These are phyloP conservation scores for Galaxias olidus DNA, from an alignment of 2,797 vertebrate genomes.

Conservation along the genomic window DNA sequence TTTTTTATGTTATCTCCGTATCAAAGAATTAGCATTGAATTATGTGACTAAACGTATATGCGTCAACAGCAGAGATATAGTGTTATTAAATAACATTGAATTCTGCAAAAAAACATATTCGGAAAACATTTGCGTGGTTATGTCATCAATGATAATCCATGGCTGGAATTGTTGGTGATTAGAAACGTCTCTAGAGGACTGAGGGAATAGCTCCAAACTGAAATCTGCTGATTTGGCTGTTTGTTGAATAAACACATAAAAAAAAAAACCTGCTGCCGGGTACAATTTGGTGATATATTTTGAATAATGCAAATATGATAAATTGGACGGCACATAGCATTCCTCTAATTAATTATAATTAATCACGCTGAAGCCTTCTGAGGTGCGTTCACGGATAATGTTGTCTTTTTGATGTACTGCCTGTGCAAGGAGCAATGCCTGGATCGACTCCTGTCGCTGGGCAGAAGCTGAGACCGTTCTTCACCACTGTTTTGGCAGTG, in stretches of 20 bases:
- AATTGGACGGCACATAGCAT: conserved; percentile 69
- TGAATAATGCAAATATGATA: conserved; percentile 78
- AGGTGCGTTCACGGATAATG: conserved; percentile 71
- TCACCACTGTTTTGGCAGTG: conserved; percentile 21
- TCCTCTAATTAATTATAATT: conserved; percentile 76
- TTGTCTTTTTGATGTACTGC: conserved; percentile 75
- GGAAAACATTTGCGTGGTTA: too few species aligned
- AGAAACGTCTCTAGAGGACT: conserved; percentile 42
- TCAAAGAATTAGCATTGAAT: too few species aligned
- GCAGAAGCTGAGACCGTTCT: conserved; percentile 52
- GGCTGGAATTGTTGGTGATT: conserved; percentile 54
- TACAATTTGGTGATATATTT: conserved; percentile 70
- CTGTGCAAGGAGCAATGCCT: conserved; percentile 57
- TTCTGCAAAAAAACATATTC: too few species aligned
- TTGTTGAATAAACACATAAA: conserved; percentile 34
- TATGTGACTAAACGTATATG: too few species aligned
- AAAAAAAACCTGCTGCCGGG: conserved; percentile 50
- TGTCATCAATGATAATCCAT: conserved; percentile 13
- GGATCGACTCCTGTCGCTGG: conserved; percentile 61
- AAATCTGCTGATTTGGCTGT: conserved; percentile 65
- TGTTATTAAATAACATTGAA: too few species aligned
- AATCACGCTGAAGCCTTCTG: conserved; percentile 74
- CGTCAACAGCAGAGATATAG: too few species aligned
- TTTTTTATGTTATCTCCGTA: too few species aligned
- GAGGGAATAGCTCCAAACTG: conserved; percentile 52